Percentiles rank a stretch among this genome's conserved stretches.
phyloP scores from a whole-genome alignment of 37 sponge, comb jelly and placozoan species.

The Oscarella lobularis region DNA sequence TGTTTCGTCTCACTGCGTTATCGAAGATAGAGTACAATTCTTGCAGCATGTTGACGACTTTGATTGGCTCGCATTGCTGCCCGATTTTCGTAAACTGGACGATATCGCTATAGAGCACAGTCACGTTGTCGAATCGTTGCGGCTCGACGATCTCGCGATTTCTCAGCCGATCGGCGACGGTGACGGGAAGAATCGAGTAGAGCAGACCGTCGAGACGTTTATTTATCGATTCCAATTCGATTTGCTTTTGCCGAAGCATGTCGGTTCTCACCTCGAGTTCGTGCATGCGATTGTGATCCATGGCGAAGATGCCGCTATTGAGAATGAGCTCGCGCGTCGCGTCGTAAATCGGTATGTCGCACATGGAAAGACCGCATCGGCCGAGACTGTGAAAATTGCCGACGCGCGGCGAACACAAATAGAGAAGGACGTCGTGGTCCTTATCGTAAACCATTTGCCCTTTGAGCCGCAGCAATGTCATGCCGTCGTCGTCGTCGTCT shows the following conservation, averaged over 20 bases:
- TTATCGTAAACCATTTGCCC: background rate
- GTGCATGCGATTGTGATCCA: background rate
- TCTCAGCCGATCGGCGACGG: background rate
- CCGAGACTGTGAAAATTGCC: background rate
- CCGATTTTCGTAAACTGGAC: background rate
- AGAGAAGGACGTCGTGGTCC: background rate
- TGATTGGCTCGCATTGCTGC: constrained; percentile 34
- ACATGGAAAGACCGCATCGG: background rate
- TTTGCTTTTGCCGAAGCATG: background rate
- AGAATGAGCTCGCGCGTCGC: background rate
- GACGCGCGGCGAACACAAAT: background rate
- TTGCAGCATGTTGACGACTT: constrained; percentile 88
- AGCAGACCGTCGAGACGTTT: background rate
- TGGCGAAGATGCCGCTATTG: background rate
- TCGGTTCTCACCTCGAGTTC: background rate
- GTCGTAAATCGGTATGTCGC: background rate
- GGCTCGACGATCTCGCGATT: background rate
- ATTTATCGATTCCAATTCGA: background rate
- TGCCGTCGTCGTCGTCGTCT: background rate
- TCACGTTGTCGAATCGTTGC: background rate
- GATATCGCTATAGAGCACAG: background rate
- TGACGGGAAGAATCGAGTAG: background rate
- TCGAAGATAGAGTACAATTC: constrained; percentile 87
- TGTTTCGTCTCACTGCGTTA: constrained; percentile 48
- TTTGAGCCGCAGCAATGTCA: background rate